phyloP scores from a whole-genome alignment of 2,797 vertebrate species.

The Euphonia xanthogaster region DNA sequence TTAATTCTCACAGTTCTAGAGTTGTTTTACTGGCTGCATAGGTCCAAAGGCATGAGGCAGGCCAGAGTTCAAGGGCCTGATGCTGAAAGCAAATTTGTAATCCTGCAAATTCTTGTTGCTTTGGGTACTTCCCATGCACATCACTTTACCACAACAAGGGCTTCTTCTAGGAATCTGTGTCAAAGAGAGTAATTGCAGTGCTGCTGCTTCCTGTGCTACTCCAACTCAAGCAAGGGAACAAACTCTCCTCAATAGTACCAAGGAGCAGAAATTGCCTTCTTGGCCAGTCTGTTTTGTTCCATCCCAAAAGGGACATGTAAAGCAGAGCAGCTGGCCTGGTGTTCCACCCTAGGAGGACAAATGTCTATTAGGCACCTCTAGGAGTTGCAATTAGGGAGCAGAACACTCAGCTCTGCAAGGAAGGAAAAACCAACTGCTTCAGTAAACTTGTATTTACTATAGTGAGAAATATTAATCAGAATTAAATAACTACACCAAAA shows the following conservation, averaged over 20 bases:
- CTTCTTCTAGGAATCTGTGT: not conserved
- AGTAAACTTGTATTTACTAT: not conserved
- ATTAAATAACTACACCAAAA: not conserved
- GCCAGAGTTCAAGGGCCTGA: not conserved
- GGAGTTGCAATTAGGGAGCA: not conserved
- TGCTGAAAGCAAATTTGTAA: not conserved
- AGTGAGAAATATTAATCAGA: not conserved
- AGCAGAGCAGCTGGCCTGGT: not conserved
- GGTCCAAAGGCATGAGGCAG: not conserved
- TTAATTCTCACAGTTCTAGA: not conserved
- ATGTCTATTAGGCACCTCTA: not conserved
- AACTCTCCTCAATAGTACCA: not conserved
- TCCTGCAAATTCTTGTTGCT: not conserved
- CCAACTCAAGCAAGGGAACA: not conserved
- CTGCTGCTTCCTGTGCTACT: not conserved
- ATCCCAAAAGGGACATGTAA: accelerated
- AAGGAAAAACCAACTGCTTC: not conserved
- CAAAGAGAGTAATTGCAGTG: not conserved
- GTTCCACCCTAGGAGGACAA: not conserved
- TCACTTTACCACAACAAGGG: not conserved
- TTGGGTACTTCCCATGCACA: not conserved
- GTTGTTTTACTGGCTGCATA: not conserved
- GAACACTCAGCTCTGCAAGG: not conserved
- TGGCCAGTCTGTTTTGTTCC: not conserved
- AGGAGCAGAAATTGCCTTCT: not conserved